A percentile compares a stretch with the other conserved stretches of the same genome.
Evolutionary conservation across 2,888 invertebrate genomes (phyloP).

Genomic region (Capitulum mitella): DNA sequence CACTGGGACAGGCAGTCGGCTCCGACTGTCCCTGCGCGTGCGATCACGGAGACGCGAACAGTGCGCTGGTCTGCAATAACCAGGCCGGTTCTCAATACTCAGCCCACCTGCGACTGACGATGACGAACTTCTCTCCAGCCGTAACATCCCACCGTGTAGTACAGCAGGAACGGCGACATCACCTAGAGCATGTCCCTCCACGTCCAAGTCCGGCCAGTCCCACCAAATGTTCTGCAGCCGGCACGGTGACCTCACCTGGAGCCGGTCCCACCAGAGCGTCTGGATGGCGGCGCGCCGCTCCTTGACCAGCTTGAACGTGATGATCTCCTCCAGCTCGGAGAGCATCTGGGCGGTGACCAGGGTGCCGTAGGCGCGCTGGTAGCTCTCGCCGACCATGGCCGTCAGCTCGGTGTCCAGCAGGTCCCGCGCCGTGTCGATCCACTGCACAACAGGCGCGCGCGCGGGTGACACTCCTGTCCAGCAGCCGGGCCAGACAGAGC

Average conservation of each 20-base stretch:
- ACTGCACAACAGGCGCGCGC: too few species aligned
- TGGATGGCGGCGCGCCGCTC: constrained; percentile 74
- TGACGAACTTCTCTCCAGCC: too few species aligned
- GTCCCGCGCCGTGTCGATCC: constrained; percentile 87
- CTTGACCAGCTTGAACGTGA: constrained; percentile 86
- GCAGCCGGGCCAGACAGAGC: too few species aligned
- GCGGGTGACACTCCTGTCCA: too few species aligned
- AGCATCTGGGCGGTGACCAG: constrained; percentile 74
- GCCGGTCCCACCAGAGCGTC: constrained; percentile 87
- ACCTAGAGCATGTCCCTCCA: too few species aligned
- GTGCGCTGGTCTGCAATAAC: too few species aligned
- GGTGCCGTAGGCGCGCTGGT: constrained; percentile 75
- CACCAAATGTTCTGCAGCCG: not conserved
- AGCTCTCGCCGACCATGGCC: constrained; percentile 92
- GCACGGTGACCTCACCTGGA: constrained; percentile 50
- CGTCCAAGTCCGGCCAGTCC: not conserved
- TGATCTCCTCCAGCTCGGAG: constrained; percentile 94
- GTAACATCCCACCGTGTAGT: too few species aligned
- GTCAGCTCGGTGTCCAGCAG: constrained; percentile 92
- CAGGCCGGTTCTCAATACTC: too few species aligned
- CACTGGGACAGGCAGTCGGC: too few species aligned
- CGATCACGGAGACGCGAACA: too few species aligned
- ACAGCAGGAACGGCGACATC: not conserved
- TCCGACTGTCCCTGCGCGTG: too few species aligned
- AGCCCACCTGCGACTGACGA: too few species aligned